A percentile compares a stretch with the other conserved stretches of the same genome.
Evolutionary conservation across 2,797 vertebrate species (phyloP).

Genomic region (Champsocephalus esox): DNA sequence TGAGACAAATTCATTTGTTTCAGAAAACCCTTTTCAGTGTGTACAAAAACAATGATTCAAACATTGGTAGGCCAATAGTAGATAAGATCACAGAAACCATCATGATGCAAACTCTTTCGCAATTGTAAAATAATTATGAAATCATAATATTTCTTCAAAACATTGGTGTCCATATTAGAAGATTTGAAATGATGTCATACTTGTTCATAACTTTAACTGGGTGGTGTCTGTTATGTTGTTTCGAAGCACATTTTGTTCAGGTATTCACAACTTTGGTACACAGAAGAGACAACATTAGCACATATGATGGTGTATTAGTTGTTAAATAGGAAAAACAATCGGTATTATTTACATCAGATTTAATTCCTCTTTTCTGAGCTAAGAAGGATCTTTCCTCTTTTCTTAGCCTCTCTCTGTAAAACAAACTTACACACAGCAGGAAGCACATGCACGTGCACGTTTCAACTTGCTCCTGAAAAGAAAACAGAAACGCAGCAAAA

Average conservation of each 20-base stretch:
- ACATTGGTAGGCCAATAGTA: background rate
- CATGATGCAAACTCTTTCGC: background rate
- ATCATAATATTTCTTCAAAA: background rate
- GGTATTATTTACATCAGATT: background rate
- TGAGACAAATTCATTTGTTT: background rate
- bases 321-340: background rate
- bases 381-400: constrained; percentile 24
- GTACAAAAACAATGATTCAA: background rate
- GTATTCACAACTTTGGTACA: background rate
- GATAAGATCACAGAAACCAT: background rate
- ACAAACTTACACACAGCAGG: background rate
- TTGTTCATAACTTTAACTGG: background rate
- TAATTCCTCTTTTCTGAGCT: background rate
- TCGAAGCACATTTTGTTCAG: too few species aligned
- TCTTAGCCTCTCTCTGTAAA: background rate
- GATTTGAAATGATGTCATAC: background rate
- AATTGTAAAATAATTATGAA: constrained; percentile 9
- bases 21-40: background rate
- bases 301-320: background rate
- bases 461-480: constrained; percentile 4
- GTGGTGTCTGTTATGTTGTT: background rate
- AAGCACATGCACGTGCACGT: background rate
- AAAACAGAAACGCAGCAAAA: background rate
- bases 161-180: background rate
- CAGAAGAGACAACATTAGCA: background rate